phyloP scores from a whole-genome alignment of 1,140 invertebrate genomes.

The Charaxes varanes region DNA sequence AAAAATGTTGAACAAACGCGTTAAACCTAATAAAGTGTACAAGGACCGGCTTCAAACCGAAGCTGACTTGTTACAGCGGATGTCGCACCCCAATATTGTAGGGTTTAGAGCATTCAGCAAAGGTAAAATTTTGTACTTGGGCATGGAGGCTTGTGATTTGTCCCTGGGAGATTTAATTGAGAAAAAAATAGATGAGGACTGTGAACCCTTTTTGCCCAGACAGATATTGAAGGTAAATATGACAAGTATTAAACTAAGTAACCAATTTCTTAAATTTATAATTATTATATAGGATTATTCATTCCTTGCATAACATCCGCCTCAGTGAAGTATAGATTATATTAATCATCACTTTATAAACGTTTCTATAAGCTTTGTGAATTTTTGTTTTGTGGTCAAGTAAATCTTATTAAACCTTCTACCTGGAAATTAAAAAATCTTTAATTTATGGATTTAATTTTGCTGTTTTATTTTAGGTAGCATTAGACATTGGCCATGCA shows the following conservation, averaged over 20 bases:
- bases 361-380: too few relatives aligned
- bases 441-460: too few relatives aligned
- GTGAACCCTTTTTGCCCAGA: slow-evolving; percentile 76
- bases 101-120: slow-evolving; percentile 84
- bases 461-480: slow-evolving; percentile 64
- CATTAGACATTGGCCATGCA: slow-evolving; percentile 80
- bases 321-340: neutral
- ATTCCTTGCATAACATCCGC: neutral
- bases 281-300: too few relatives aligned
- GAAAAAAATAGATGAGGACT: slow-evolving; percentile 75
- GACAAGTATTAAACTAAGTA: neutral
- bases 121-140: slow-evolving; percentile 77
- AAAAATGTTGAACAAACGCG: slow-evolving; percentile 78
- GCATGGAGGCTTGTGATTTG: slow-evolving; percentile 81
- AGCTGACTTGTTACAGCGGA: slow-evolving; percentile 79
- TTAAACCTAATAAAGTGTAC: slow-evolving; percentile 58
- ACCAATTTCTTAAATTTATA: too few relatives aligned
- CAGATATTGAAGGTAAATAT: slow-evolving; percentile 78
- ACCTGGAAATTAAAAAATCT: too few relatives aligned
- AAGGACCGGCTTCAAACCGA: slow-evolving; percentile 79
- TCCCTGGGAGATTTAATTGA: slow-evolving; percentile 85
- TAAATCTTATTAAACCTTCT: too few relatives aligned
- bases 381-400: neutral
- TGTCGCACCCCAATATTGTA: slow-evolving; percentile 89
- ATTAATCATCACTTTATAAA: too few relatives aligned